Base-by-base conservation (phyloP, 2,797 vertebrate genomes). In the Eremophila alpestris region DNA sequence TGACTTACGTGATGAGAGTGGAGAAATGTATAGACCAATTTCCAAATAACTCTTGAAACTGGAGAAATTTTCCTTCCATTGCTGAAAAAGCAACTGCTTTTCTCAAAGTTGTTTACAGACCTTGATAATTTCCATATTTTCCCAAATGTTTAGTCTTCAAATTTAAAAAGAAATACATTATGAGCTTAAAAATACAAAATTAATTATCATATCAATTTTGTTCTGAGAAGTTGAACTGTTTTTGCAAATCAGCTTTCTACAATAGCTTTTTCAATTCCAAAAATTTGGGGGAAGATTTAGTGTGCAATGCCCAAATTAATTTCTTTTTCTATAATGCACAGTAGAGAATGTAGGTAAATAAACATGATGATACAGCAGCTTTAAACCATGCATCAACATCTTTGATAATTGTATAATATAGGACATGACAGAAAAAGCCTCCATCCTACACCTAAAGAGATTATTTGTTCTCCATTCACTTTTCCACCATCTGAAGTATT, bases 51-150 rank as follows among this genome's bases (percentile, higher is more conserved):
- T 98, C 98, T 95, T 98, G 96, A 95, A 98, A 97, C 30, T 97
- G 97, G 60, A 98, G 93, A 81, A 97, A 94, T 88, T 97, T 98
- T 81, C 94, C 94, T 95, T 98, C 96, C 93, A 97, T 52, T 84
- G 95, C 93, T 82, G 97, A 97, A 54, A 99, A 96, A 13, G 97
- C 77, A 38, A 76, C 95, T 98, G 90, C 96, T 98, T 94, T 98
- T 98, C 86, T 98, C 98, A 8, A 96, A 99, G 97, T 91, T 99
- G 98, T 92, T 99, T 99, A 96, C 87, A 98, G 58, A 99, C 96
- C 74, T 98, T 98, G 96, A 99, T 99, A 98, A 99, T 97, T 87
- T 98, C 97, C 94, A 99, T 97, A 65, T 98, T 99, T 81, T 97
- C 98, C 80, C 92, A 97, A 95, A 99, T 98, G 11, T 97, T 98